Evolutionary conservation across 1,140 invertebrate genomes (phyloP).

Genomic region (Frieseomelitta varia): DNA sequence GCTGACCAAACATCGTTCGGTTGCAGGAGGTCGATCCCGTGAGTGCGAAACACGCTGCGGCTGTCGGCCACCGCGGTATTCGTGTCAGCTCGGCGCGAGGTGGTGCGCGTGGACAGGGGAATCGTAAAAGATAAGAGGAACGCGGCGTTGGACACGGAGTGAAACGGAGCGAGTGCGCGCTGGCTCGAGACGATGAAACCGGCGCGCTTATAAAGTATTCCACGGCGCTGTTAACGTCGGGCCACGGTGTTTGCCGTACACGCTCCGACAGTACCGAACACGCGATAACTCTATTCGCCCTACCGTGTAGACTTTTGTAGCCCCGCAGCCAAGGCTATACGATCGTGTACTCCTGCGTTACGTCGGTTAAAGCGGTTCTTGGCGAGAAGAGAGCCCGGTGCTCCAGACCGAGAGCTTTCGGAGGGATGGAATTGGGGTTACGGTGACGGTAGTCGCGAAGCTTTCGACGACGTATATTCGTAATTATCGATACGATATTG

Average conservation of each 20-base stretch:
- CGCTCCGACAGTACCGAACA: background rate
- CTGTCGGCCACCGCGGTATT: conserved; percentile 28
- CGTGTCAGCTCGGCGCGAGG: conserved; percentile 46
- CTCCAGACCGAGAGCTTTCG: background rate
- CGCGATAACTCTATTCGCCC: conserved; percentile 42
- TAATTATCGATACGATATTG: too few relatives aligned
- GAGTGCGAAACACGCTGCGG: conserved; percentile 30
- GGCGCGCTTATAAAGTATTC: conserved; percentile 43
- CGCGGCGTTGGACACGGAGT: conserved; percentile 19
- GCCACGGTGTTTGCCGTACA: conserved; percentile 14
- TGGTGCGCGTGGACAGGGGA: conserved; percentile 1
- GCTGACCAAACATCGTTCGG: conserved; percentile 22
- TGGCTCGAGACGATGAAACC: conserved; percentile 47
- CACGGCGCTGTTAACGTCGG: conserved; percentile 45
- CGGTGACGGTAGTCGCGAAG: background rate
- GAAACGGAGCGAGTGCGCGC: background rate
- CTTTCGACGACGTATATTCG: too few relatives aligned
- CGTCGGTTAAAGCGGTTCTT: background rate
- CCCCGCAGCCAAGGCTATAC: background rate
- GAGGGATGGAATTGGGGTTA: background rate
- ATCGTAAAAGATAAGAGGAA: conserved; percentile 56
- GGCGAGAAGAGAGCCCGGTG: background rate
- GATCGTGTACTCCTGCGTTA: background rate
- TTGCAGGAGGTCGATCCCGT: conserved; percentile 15
- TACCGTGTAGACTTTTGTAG: background rate